A percentile compares a stretch with the other conserved stretches of the same genome.
These are phyloP conservation scores for Calosoma granatense DNA, from an alignment of 1,140 invertebrate genomes.

Conservation along the genomic window DNA sequence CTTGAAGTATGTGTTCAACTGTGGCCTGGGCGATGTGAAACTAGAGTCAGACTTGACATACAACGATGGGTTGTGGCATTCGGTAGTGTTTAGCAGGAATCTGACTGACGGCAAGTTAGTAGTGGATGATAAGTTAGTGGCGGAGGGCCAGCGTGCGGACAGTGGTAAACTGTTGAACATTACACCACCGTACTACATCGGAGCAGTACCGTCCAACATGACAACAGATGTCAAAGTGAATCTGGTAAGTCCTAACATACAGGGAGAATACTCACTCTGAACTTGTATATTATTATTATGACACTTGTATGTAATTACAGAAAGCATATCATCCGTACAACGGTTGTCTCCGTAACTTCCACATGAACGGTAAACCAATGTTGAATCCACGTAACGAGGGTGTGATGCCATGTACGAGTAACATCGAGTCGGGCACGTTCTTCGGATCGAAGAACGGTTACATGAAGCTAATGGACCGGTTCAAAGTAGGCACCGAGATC, in stretches of 20 bases:
- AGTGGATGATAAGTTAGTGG: constrained; percentile 51
- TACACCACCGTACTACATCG: constrained; percentile 65
- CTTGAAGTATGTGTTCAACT: constrained; percentile 55
- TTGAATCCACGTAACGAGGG: constrained; percentile 43
- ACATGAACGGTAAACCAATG: constrained; percentile 56
- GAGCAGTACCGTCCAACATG: constrained; percentile 46
- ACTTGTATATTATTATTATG: constrained; percentile 7
- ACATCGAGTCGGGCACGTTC: constrained; percentile 80
- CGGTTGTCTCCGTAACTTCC: constrained; percentile 79
- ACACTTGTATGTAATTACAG: constrained; percentile 14
- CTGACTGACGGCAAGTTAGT: constrained; percentile 49
- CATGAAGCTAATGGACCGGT: constrained; percentile 31
- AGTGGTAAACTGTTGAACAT: constrained; percentile 49
- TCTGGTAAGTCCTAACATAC: constrained; percentile 31
- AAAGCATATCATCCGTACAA: constrained; percentile 57
- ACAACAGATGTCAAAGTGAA: constrained; percentile 22
- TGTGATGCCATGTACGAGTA: constrained; percentile 68
- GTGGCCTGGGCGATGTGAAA: constrained; percentile 54
- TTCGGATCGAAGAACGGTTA: constrained; percentile 54
- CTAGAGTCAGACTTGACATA: constrained; percentile 48
- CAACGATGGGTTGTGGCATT: constrained; percentile 85
- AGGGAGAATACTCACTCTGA: constrained; percentile 6
- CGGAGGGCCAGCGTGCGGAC: constrained; percentile 44
- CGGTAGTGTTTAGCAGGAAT: constrained; percentile 48
- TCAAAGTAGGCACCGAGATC: constrained; percentile 61